phyloP scores from a whole-genome alignment of 35 echinoderm and acorn worm genomes.

The Apostichopus japonicus region DNA sequence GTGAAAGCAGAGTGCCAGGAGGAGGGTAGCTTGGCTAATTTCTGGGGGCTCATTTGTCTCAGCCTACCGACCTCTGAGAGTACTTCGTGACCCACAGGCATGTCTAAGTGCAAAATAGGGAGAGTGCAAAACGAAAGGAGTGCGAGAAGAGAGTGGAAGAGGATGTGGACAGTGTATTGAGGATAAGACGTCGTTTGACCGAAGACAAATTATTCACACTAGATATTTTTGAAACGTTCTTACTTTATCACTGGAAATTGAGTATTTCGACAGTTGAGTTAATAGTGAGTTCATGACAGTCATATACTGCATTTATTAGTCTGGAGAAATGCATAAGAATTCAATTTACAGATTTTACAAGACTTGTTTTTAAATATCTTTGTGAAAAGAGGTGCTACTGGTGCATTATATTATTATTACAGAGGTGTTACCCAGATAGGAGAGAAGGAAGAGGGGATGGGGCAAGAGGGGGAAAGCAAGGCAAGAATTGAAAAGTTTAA shows the following conservation, averaged over 20 bases:
- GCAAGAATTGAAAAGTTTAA: too few species aligned
- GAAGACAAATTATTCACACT: too few species aligned
- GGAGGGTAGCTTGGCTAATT: constrained; percentile 36
- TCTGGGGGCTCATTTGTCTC: constrained; percentile 22
- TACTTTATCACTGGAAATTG: too few species aligned
- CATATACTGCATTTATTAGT: too few species aligned
- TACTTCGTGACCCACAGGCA: constrained; percentile 49
- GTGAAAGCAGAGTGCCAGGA: constrained; percentile 59
- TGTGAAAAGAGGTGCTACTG: neutral
- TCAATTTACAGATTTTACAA: too few species aligned
- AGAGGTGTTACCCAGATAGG: too few species aligned
- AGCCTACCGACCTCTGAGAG: constrained; percentile 68
- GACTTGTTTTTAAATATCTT: neutral
- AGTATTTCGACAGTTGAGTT: too few species aligned
- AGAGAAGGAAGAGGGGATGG: too few species aligned
- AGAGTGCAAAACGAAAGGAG: neutral
- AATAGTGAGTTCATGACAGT: too few species aligned
- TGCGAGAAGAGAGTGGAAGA: neutral
- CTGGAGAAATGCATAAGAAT: too few species aligned
- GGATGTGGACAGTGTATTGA: neutral
- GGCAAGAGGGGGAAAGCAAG: too few species aligned
- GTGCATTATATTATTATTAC: neutral
- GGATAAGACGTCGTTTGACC: neutral
- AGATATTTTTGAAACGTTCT: too few species aligned
- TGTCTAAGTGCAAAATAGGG: neutral